phyloP scores from a whole-genome alignment of 2,888 invertebrate species.

The Pomacea canaliculata region DNA sequence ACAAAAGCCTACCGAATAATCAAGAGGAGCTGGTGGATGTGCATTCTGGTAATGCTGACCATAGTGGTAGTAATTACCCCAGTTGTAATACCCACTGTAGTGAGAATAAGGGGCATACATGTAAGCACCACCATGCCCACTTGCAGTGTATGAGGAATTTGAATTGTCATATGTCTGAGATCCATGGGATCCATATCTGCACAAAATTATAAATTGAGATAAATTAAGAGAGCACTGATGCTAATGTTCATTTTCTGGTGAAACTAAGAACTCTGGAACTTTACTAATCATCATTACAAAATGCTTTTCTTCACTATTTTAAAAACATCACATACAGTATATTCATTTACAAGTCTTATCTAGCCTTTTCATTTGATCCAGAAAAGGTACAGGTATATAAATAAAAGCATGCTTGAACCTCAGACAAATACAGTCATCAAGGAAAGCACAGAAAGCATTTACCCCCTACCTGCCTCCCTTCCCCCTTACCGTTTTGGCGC shows the following conservation, averaged over 20 bases:
- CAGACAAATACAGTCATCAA: too few species aligned
- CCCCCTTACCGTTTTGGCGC: conserved; percentile 76
- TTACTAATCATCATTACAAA: too few species aligned
- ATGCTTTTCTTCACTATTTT: too few species aligned
- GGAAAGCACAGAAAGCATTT: too few species aligned
- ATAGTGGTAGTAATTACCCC: conserved; percentile 51
- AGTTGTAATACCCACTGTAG: conserved; percentile 40
- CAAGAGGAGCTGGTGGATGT: conserved; percentile 26
- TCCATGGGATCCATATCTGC: conserved; percentile 3
- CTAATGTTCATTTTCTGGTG: too few species aligned
- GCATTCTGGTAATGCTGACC: conserved; percentile 43
- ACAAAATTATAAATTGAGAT: neutral
- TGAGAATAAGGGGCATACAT: conserved; percentile 27
- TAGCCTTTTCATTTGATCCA: too few species aligned
- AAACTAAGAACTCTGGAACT: too few species aligned
- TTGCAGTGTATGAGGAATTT: neutral
- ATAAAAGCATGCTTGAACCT: too few species aligned
- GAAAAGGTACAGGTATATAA: too few species aligned
- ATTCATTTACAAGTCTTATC: too few species aligned
- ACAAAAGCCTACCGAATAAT: conserved; percentile 20
- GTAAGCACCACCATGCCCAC: conserved; percentile 19
- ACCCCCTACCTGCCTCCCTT: too few species aligned
- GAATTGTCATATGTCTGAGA: conserved; percentile 10
- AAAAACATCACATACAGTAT: too few species aligned
- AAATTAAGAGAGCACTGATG: neutral